Percentiles rank a stretch among this genome's conserved stretches.
Evolutionary conservation across 2,113 vertebrate species (phyloP).

Genomic region (Hippocampus barbouri): DNA sequence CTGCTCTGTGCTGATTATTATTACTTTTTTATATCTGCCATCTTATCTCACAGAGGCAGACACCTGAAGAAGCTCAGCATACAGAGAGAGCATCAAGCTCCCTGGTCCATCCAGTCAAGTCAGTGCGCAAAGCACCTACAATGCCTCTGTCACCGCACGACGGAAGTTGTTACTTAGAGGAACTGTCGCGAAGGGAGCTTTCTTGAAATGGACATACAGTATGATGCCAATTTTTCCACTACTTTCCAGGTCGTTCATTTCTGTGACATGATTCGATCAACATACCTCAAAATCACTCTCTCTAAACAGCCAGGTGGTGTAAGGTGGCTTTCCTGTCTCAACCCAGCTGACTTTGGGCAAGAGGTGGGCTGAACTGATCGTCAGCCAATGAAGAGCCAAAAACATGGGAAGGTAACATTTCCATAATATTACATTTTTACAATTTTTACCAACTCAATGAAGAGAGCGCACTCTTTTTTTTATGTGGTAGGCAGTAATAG

Average conservation of each 20-base stretch:
- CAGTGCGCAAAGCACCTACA: not conserved
- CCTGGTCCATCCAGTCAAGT: not conserved
- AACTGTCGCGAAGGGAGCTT: not conserved
- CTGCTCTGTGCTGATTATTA: not conserved
- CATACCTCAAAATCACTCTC: not conserved
- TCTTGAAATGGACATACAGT: not conserved
- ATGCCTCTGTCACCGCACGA: not conserved
- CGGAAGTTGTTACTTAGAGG: not conserved
- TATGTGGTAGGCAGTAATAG: not conserved
- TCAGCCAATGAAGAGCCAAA: too few relatives aligned
- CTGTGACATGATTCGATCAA: not conserved
- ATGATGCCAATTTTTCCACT: not conserved
- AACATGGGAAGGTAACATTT: not conserved
- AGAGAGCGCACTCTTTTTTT: not conserved
- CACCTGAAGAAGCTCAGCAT: conserved; percentile 14
- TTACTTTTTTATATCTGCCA: conserved; percentile 28
- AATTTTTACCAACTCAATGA: not conserved
- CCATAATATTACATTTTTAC: not conserved
- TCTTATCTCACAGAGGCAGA: conserved; percentile 52
- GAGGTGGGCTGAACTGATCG: not conserved
- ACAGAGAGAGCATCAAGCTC: not conserved
- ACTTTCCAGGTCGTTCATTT: not conserved
- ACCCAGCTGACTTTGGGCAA: too few relatives aligned
- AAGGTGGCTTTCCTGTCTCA: not conserved
- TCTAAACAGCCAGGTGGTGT: not conserved